Percentiles rank a stretch among this genome's conserved stretches.
Evolutionary conservation across 2,888 invertebrate genomes (phyloP).

Genomic region (Julus scanicus): DNA sequence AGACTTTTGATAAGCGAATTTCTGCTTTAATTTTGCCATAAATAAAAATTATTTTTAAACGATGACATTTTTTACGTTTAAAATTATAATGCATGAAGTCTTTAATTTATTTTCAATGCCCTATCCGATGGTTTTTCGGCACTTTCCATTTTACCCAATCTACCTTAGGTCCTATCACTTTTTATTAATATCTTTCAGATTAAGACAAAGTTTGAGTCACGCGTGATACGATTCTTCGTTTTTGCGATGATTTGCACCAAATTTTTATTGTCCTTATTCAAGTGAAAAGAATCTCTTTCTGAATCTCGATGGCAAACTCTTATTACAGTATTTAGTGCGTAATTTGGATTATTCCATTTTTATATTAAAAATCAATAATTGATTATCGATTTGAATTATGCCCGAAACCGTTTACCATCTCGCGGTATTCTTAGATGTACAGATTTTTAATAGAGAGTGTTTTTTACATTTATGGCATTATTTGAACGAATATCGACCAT

Average conservation of each 20-base stretch:
- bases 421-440: constrained; percentile 13
- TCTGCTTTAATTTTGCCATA: too few species aligned
- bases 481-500: neutral
- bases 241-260: neutral
- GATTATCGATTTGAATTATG: constrained; percentile 12
- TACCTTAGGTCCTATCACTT: too few species aligned
- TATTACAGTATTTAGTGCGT: constrained; percentile 23
- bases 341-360: constrained; percentile 16
- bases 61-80: too few species aligned
- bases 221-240: neutral
- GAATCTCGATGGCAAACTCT: neutral
- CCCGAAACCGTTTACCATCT: neutral
- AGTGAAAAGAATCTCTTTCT: neutral
- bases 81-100: too few species aligned
- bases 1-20: neutral
- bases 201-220: neutral
- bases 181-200: neutral
- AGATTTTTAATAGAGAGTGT: constrained; percentile 6
- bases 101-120: too few species aligned
- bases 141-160: too few species aligned
- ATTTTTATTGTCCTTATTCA: neutral
- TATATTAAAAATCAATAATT: neutral
- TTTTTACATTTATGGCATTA: constrained; percentile 14
- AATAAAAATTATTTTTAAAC: too few species aligned
- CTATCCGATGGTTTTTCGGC: too few species aligned